A percentile compares a stretch with the other conserved stretches of the same genome.
Evolutionary conservation across 2,113 vertebrate species (phyloP).

Genomic region (Nesogale talazaci): DNA sequence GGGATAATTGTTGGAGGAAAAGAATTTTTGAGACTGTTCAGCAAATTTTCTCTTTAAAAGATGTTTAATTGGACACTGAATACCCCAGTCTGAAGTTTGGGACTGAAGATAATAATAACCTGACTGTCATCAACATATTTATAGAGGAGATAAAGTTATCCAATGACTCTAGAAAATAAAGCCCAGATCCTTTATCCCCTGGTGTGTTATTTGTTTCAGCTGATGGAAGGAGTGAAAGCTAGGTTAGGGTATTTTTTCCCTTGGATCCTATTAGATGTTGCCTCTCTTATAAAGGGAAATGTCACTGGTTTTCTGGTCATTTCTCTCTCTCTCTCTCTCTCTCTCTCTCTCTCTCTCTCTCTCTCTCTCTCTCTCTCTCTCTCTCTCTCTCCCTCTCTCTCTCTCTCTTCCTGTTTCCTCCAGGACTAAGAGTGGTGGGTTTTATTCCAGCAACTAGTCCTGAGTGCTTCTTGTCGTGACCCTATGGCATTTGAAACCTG

Average conservation of each 20-base stretch:
- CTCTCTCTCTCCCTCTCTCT: not conserved
- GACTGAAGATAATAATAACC: not conserved
- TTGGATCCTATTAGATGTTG: not conserved
- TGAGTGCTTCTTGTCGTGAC: not conserved
- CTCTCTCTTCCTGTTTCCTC: not conserved
- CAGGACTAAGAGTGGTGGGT: not conserved
- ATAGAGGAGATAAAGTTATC: not conserved
- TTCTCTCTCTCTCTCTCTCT: not conserved
- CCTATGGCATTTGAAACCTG: not conserved
- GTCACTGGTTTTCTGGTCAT: not conserved
- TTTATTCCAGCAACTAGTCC: not conserved
- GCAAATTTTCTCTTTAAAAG: not conserved
- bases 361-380: not conserved
- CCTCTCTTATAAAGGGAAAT: not conserved
- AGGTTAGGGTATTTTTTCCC: not conserved
- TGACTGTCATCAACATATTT: too few relatives aligned
- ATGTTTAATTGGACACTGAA: slow-evolving; percentile 6
- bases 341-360: not conserved
- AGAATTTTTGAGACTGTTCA: not conserved
- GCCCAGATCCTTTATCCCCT: not conserved
- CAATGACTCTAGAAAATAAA: not conserved
- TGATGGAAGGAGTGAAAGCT: not conserved
- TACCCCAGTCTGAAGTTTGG: not conserved
- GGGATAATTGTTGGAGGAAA: not conserved
- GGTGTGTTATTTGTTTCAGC: not conserved